phyloP scores from a whole-genome alignment of 2,888 invertebrate genomes.

The Heliconius ismenius region DNA sequence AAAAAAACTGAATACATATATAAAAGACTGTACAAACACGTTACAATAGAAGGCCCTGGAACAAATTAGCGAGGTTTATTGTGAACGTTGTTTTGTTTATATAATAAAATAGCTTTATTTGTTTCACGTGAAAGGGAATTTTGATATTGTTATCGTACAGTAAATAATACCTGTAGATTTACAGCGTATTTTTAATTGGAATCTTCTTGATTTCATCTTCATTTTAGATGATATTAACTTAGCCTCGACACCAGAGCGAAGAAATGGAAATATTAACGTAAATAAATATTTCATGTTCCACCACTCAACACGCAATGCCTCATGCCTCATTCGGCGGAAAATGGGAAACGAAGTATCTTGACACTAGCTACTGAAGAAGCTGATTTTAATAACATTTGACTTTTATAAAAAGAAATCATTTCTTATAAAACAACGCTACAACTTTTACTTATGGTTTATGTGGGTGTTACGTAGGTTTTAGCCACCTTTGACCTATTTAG shows the following conservation, averaged over 20 bases:
- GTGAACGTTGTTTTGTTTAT: conserved; percentile 1
- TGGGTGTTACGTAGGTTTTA: conserved; percentile 19
- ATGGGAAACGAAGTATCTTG: no score
- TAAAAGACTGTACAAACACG: background rate
- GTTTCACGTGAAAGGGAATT: background rate
- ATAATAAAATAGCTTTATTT: conserved; percentile 7
- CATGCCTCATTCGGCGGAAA: no score
- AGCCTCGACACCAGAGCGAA: no score
- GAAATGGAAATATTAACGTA: no score
- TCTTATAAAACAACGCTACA: background rate
- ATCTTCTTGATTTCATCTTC: no score
- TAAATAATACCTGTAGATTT: background rate
- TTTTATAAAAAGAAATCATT: background rate
- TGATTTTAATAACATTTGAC: no score
- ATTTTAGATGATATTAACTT: no score
- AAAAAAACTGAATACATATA: background rate
- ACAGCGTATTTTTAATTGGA: background rate
- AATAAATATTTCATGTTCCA: no score
- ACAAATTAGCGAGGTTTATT: conserved; percentile 8
- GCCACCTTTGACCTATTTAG: conserved; percentile 18
- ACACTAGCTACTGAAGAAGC: no score
- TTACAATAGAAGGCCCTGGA: conserved; percentile 10
- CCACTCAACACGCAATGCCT: no score
- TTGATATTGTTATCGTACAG: background rate
- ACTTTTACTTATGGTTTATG: conserved; percentile 6